Evolutionary conservation across 1,140 invertebrate genomes (phyloP), one percentile per base, ranked within the genome.

Genomic region (Hylyphantes graminicola): DNA sequence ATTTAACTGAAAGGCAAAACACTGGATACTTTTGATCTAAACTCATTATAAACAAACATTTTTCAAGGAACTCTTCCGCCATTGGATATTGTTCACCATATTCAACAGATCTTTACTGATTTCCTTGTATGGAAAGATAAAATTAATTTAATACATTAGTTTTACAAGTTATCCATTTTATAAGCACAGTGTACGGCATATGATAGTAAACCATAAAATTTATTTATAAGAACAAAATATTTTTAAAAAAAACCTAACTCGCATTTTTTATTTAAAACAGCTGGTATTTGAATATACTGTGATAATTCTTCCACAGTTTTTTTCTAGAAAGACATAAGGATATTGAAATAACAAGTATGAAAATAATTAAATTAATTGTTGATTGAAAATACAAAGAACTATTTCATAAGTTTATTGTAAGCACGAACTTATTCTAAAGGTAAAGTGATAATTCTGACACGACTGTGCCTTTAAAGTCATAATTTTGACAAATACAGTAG

Each of bases 1-100:
- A 50, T 51, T 68, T 53, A 80, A 68, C n/a, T 17, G 12, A 80
- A 57, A 59, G 65, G 77, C 70, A 80, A 57, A 21, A 54, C 59
- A 17, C 17, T 17, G 9, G 77, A 80, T 67, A 80, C 50, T 17
- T 61, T 55, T 51, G 55, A 57, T 54, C 77, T 35, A 53, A 80
- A 51, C 61, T 50, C n/a, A 13, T 19, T 17, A 55, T 80, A 80
- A 13, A 17, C 6, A 35, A 10, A 17, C 12, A 70, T 11, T 15
- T 70, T 57, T 51, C 61, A 7, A 57, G 13, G 35, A 70, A 68
- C 19, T 70, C 64, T 11, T 54, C 15, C 9, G 54, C 13, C 12
- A 55, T 21, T 7, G 70, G 35, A 59, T 70, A n/a, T 70, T 70
- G 11, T 67, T 67, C 57, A 70, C 55, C 13, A 70, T 70, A 10